These are phyloP conservation scores for Solenodon paradoxus DNA, from an alignment of 2,113 vertebrate species.

Conservation along the genomic window DNA sequence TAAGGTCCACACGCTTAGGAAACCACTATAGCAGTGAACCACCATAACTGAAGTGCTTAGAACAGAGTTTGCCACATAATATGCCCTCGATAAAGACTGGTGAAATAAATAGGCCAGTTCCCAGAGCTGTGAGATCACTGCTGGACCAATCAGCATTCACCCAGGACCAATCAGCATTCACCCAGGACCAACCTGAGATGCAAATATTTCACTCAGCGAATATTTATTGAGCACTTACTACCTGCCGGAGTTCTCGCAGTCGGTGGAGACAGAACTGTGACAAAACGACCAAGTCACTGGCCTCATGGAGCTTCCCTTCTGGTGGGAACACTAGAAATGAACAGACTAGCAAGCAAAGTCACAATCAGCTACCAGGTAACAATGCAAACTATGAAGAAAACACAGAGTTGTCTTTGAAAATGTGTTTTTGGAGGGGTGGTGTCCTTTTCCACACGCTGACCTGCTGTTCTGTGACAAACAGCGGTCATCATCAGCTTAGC, in stretches of 20 bases:
- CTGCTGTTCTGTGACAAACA: neutral
- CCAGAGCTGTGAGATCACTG: neutral
- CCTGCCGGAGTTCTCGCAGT: neutral
- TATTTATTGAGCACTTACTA: neutral
- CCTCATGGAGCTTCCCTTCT: neutral
- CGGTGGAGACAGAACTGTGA: neutral
- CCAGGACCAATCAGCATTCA: neutral
- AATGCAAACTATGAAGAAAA: neutral
- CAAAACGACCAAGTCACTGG: neutral
- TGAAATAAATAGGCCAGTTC: neutral
- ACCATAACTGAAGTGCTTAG: neutral
- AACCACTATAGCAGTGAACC: neutral
- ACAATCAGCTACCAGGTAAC: neutral
- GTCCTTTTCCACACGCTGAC: conserved; percentile 5
- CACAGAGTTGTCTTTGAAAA: neutral
- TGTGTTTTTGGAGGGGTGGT: neutral
- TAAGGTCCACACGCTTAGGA: neutral
- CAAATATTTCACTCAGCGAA: neutral
- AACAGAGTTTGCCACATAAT: neutral
- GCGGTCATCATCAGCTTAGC: neutral
- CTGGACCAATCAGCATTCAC: neutral
- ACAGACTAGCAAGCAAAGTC: neutral
- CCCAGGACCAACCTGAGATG: neutral
- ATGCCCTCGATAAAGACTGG: neutral
- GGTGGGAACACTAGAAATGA: neutral